phyloP scores from a whole-genome alignment of 2,888 invertebrate species.

The Xylocampa areola region DNA sequence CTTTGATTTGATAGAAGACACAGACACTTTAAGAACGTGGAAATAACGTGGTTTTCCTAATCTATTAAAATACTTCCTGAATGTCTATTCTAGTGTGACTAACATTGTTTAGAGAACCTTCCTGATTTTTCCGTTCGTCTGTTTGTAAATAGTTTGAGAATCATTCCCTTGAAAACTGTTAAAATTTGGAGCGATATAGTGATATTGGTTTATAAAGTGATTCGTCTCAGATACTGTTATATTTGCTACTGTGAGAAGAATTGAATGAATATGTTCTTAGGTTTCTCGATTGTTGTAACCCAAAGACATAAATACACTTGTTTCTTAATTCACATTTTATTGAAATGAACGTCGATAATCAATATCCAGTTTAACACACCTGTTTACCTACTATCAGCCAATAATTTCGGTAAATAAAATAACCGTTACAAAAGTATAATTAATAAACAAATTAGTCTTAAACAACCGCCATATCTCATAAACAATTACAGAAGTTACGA shows the following conservation, averaged over 20 bases:
- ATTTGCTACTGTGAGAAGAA: constrained; percentile 4
- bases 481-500: background rate
- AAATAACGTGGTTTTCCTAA: background rate
- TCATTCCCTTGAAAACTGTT: constrained; percentile 77
- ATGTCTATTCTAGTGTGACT: constrained; percentile 33
- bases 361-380: constrained; percentile 19
- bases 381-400: constrained; percentile 13
- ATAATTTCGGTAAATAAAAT: constrained; percentile 14
- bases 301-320: too few species aligned
- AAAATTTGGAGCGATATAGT: constrained; percentile 53
- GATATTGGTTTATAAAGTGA: constrained; percentile 14
- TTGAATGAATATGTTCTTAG: background rate
- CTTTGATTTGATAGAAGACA: background rate
- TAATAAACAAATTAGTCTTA: constrained; percentile 8
- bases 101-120: constrained; percentile 52
- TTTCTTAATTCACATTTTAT: background rate
- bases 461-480: background rate
- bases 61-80: constrained; percentile 32
- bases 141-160: constrained; percentile 59
- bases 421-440: background rate
- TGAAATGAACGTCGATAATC: background rate
- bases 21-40: background rate
- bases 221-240: constrained; percentile 11
- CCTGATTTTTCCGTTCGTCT: constrained; percentile 57
- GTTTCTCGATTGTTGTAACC: background rate